Conservation (phyloP, 2,797 vertebrate species). For the Cyprinodon diabolis region DNA sequence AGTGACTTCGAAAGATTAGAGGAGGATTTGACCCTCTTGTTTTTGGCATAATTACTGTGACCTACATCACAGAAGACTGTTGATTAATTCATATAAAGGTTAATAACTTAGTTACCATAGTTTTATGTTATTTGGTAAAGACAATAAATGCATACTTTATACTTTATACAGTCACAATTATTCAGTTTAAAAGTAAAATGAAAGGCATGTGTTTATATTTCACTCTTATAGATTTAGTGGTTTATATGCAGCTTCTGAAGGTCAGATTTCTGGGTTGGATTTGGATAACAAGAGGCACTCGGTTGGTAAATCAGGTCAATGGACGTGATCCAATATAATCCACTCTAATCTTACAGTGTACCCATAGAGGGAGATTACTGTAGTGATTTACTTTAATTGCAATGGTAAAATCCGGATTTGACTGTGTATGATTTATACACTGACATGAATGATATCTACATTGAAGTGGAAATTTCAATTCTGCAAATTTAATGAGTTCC, state of each 20-base stretch:
- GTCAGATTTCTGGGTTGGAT: constrained; percentile 62
- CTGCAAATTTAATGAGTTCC: background rate
- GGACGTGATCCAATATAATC: constrained; percentile 76
- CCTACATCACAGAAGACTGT: constrained; percentile 51
- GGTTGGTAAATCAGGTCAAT: constrained; percentile 77
- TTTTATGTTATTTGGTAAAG: constrained; percentile 22
- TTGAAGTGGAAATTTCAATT: constrained; percentile 5
- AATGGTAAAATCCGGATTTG: constrained; percentile 65
- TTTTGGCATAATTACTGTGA: constrained; percentile 46
- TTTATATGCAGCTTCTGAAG: constrained; percentile 50
- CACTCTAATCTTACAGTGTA: constrained; percentile 67
- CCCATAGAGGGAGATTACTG: constrained; percentile 63
- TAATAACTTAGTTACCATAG: constrained; percentile 25
- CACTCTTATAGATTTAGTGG: constrained; percentile 20
- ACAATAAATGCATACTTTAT: background rate
- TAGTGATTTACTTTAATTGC: constrained; percentile 71
- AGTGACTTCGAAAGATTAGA: constrained; percentile 9
- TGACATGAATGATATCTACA: constrained; percentile 19
- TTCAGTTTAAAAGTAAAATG: constrained; percentile 3
- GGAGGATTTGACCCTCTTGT: constrained; percentile 25
- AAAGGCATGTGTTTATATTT: constrained; percentile 26
- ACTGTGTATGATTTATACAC: constrained; percentile 41
- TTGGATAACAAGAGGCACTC: constrained; percentile 63
- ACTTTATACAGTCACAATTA: background rate
- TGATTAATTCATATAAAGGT: constrained; percentile 49